Evolutionary conservation across 2,797 vertebrate species (phyloP), one percentile per base, ranked within the genome.

Genomic region (Pangasius macronema): DNA sequence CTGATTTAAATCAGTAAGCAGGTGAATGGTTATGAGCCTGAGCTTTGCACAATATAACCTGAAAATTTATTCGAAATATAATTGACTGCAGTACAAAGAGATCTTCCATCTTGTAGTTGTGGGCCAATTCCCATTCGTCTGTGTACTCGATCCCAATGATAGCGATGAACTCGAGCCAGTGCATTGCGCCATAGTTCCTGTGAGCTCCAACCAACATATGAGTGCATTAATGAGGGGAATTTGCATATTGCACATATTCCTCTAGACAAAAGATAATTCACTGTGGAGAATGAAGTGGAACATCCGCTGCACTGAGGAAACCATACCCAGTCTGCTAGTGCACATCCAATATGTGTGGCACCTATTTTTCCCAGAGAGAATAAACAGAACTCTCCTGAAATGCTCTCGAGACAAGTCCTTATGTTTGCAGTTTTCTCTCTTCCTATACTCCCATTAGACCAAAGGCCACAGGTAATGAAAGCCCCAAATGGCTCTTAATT

Each of bases 401-500:
- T 30, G 13, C 49, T 49, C 11, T 24, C 7, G 22, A 72, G 63
- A 27, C 53, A 30, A 63, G 13, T 73, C 24, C 49, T 46, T 59
- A 24, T 84, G 33, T 59, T 87, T 57, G 33, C 5, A 57, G 55
- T 61, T 61, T n/a, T 16, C 22, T 68, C 33, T 51, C 14, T 39
- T 70, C 30, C 3, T 16, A 1, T 18, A 11, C 79, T 59, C 27
- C 1, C 8, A 4, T 68, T 68, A 83, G n/a, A 83, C 13, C 70
- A 49, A 42, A 83, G 5, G 22, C 59, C 9, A 8, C 16, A 70
- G 24, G 49, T 27, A 33, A 72, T 36, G 36, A 63, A 68, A 83
- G 53, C 63, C 42, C 11, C 6, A 39, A 79, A 27, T 55, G 30
- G 10, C 75, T 68, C 61, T 93, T 93, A 83, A 72, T 95, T 92